Base-by-base conservation (phyloP, 2,797 vertebrate genomes). In the Lepilemur septentrionalis region DNA sequence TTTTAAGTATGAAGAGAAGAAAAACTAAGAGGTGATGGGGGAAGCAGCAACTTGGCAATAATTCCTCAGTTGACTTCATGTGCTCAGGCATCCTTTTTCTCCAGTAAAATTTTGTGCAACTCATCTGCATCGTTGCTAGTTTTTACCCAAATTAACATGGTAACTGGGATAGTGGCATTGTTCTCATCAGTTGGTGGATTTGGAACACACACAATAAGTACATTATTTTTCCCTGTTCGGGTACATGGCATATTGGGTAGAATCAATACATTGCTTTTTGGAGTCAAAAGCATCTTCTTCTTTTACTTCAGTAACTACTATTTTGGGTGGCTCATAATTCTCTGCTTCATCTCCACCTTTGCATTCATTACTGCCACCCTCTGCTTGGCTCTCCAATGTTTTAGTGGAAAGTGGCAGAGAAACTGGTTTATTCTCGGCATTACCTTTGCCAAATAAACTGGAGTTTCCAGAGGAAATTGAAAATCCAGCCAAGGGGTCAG, bases 271-370 rank as follows among this genome's bases (percentile, higher is more conserved):
- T 99, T 99, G 59, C 99, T 99, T 99, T 97, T 99, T 99, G 10
- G 99, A 99, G 98, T 99, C 99, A 97, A 99, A 99, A 73, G 99
- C 99, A 61, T 99, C 99, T 0, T 99, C 99, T 96, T 99, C 99
- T 85, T 99, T 99, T 69, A 99, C 98, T 98, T 99, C 99, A 22
- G 99, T 99, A 20, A 99, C 98, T 3, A 99, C 98, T 0, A 99
- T 99, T 98, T 99, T 99, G 17, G 99, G 99, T 0, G 99, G 99
- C 96, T 99, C 99, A 4, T 99, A 99, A 0, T 96, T 98, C 43
- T 99, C 99, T 0, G 99, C 99, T 0, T 99, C 99, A 0, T 98
- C 99, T 38, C 96, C 98, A 99, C 99, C 99, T 99, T 98, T 98
- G 5, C 99, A 95, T 0, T 98, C 97, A 0, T 0, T 95, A 50